Evolutionary conservation across 1,140 invertebrate genomes (phyloP).

Genomic region (Lanistes nyassanus): DNA sequence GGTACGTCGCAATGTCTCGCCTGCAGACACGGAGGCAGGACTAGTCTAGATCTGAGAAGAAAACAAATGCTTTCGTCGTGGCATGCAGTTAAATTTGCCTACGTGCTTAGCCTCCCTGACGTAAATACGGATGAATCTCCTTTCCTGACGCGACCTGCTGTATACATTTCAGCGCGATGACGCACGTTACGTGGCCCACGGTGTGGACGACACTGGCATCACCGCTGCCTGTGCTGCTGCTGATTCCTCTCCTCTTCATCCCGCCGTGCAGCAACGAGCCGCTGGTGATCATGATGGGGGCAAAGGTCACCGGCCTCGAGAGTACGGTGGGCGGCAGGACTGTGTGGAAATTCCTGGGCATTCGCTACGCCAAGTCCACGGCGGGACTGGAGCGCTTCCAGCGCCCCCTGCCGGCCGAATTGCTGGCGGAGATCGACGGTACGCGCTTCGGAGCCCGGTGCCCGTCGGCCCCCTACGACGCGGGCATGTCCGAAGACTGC

Average conservation of each 20-base stretch:
- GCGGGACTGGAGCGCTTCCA: conserved; percentile 12
- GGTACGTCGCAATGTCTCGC: too few species aligned
- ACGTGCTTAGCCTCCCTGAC: too few species aligned
- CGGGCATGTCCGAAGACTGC: conserved; percentile 43
- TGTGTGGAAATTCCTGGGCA: conserved; percentile 20
- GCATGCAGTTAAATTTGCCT: too few species aligned
- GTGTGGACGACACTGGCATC: neutral
- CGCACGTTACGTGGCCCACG: neutral
- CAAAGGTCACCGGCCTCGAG: neutral
- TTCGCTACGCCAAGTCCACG: conserved; percentile 18
- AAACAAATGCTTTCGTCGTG: too few species aligned
- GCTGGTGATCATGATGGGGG: neutral
- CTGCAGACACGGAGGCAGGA: too few species aligned
- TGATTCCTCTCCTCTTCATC: neutral
- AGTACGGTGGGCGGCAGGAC: neutral
- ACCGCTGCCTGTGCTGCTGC: neutral
- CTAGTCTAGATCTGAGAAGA: too few species aligned
- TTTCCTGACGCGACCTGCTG: neutral
- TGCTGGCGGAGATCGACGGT: conserved; percentile 2
- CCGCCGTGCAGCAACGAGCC: neutral
- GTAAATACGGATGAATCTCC: too few species aligned
- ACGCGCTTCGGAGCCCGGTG: conserved; percentile 14
- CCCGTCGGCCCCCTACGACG: neutral
- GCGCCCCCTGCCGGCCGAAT: neutral
- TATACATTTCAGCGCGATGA: neutral